phyloP scores from a whole-genome alignment of 1,140 invertebrate species.

The Lamellibrachia luymesi region DNA sequence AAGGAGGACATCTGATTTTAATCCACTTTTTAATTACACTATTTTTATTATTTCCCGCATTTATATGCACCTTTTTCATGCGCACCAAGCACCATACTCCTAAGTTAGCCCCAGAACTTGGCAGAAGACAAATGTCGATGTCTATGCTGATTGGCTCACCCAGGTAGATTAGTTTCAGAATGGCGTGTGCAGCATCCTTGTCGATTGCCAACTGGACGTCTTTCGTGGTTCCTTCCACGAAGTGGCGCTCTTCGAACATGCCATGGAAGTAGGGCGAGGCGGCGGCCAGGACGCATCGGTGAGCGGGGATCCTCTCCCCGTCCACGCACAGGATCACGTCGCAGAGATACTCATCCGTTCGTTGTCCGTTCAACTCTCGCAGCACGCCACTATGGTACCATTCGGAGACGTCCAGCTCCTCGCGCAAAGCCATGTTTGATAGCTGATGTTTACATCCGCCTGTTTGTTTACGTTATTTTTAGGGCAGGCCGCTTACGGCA shows the following conservation, averaged over 20 bases:
- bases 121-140: too few species aligned
- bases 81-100: too few species aligned
- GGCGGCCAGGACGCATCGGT: conserved; percentile 64
- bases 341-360: conserved; percentile 21
- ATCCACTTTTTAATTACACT: too few species aligned
- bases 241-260: conserved; percentile 52
- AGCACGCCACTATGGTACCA: neutral
- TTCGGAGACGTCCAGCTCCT: neutral
- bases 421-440: neutral
- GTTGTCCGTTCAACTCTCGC: conserved; percentile 8
- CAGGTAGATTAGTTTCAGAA: neutral
- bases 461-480: neutral
- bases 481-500: neutral
- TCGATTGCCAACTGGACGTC: conserved; percentile 33
- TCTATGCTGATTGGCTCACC: neutral
- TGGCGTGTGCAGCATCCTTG: neutral
- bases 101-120: too few species aligned
- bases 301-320: conserved; percentile 60
- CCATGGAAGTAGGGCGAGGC: conserved; percentile 56
- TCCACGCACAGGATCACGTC: conserved; percentile 69
- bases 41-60: too few species aligned
- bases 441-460: neutral
- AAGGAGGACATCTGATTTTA: too few species aligned
- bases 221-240: conserved; percentile 48
- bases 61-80: too few species aligned